Evolutionary conservation across 1,140 invertebrate species (phyloP).

Genomic region (Drosophila simulans): DNA sequence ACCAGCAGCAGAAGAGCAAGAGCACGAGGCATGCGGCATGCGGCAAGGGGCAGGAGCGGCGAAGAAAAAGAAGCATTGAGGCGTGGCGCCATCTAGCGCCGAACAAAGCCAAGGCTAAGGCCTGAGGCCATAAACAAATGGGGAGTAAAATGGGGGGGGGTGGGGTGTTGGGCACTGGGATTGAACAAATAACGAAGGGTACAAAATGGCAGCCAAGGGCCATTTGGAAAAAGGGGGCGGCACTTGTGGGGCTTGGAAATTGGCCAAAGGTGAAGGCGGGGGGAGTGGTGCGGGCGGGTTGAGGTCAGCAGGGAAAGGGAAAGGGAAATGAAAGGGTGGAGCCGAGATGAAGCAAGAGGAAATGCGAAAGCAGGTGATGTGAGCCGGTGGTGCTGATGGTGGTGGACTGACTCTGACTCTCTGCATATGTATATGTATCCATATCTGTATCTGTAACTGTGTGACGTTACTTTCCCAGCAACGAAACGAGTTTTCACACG

Average conservation of each 20-base stretch:
- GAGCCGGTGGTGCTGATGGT: constrained; percentile 28
- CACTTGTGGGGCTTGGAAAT: constrained; percentile 72
- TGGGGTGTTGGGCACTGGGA: neutral
- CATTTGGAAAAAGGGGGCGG: constrained; percentile 29
- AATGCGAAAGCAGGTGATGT: constrained; percentile 24
- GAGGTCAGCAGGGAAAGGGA: neutral
- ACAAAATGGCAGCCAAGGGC: constrained; percentile 63
- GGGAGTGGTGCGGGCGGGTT: too few relatives aligned
- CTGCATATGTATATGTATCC: constrained; percentile 7
- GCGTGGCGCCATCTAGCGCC: constrained; percentile 53
- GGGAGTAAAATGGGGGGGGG: neutral
- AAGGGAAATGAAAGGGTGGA: neutral
- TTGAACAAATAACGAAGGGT: constrained; percentile 5
- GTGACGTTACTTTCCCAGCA: constrained; percentile 38
- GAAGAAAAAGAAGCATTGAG: constrained; percentile 34
- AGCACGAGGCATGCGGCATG: neutral
- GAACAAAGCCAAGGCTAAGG: constrained; percentile 41
- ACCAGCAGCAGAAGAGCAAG: neutral
- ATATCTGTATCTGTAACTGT: constrained; percentile 6
- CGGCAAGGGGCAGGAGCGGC: neutral
- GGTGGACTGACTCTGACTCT: constrained; percentile 8
- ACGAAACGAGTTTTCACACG: constrained; percentile 44
- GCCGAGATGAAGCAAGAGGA: constrained; percentile 24
- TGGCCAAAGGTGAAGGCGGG: constrained; percentile 26
- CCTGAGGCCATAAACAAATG: constrained; percentile 51